Evolutionary conservation across 2,113 vertebrate species (phyloP).

Genomic region (Gavialis gangeticus): DNA sequence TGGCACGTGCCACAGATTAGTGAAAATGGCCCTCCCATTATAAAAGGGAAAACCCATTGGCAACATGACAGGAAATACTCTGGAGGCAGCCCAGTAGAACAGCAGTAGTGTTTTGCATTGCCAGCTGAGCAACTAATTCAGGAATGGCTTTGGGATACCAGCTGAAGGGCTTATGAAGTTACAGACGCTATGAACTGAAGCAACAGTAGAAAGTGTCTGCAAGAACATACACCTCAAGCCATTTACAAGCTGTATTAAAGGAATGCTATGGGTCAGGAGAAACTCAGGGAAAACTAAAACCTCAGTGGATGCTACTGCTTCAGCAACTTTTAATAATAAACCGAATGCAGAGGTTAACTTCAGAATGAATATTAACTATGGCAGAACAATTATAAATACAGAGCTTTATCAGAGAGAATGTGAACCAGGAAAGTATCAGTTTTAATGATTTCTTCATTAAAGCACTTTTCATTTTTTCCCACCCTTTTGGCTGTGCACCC

Average conservation of each 20-base stretch:
- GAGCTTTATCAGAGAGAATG: not conserved
- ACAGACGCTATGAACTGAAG: slow-evolving; percentile 52
- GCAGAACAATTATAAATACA: not conserved
- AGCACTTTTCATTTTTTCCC: not conserved
- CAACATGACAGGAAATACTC: slow-evolving; percentile 72
- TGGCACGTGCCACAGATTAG: slow-evolving; percentile 48
- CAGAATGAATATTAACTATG: not conserved
- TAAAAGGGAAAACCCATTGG: slow-evolving; percentile 62
- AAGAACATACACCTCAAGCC: slow-evolving; percentile 53
- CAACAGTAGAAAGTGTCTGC: slow-evolving; percentile 49
- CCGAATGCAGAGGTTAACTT: not conserved
- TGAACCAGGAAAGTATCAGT: not conserved
- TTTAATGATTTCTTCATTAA: not conserved
- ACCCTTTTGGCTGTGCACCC: not conserved
- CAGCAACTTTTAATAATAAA: not conserved
- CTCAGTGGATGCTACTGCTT: not conserved
- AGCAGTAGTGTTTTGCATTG: slow-evolving; percentile 28
- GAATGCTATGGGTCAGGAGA: not conserved
- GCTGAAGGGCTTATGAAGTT: slow-evolving; percentile 47
- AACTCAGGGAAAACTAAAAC: not conserved
- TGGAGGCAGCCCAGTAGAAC: slow-evolving; percentile 60
- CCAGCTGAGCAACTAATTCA: slow-evolving; percentile 52
- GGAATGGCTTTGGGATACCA: slow-evolving; percentile 39
- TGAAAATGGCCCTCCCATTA: slow-evolving; percentile 33
- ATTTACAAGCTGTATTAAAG: slow-evolving; percentile 20